Evolutionary conservation across 2,113 vertebrate species (phyloP).

Genomic region (Zosterops hypoxanthus): DNA sequence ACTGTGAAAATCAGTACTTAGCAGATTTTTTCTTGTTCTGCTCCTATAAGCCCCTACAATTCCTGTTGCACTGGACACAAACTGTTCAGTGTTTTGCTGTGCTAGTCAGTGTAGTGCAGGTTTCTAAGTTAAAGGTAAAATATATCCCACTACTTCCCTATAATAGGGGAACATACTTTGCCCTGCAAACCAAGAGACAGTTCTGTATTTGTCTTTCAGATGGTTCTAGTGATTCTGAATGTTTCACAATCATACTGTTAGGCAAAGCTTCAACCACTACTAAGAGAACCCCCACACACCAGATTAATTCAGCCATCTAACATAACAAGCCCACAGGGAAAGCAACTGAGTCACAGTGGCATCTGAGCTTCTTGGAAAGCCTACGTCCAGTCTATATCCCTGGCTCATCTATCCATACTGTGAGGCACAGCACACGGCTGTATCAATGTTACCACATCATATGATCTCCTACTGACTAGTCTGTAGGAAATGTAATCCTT

Average conservation of each 20-base stretch:
- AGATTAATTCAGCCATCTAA: neutral
- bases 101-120: neutral
- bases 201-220: constrained; percentile 4
- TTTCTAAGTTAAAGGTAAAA: neutral
- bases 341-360: neutral
- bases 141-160: neutral
- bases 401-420: neutral
- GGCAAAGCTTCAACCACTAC: constrained; percentile 13
- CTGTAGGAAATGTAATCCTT: neutral
- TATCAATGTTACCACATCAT: neutral
- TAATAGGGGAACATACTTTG: neutral
- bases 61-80: neutral
- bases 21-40: neutral
- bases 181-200: neutral
- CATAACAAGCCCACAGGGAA: neutral
- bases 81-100: neutral
- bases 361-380: neutral
- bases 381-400: neutral
- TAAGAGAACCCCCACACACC: neutral
- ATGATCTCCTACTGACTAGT: neutral
- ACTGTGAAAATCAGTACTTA: neutral
- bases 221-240: neutral
- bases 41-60: neutral
- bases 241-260: neutral
- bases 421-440: neutral